Percentiles rank a stretch among this genome's conserved stretches.
These are phyloP conservation scores for Rhagonycha fulva DNA, from an alignment of 2,888 invertebrate genomes.

Conservation along the genomic window DNA sequence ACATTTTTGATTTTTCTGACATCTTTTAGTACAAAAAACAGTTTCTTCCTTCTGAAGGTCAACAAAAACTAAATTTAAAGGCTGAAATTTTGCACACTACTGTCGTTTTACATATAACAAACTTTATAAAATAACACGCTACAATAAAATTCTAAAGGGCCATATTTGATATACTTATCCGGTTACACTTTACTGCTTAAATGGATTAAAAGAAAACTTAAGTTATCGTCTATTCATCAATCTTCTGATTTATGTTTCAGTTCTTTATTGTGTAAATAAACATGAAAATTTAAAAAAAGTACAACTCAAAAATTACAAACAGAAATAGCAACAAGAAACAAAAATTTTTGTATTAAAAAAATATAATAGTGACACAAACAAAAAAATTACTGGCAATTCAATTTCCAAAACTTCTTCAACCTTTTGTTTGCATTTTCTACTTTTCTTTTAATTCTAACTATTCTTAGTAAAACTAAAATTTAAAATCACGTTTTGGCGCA, in stretches of 20 bases:
- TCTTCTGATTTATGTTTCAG: conserved; percentile 5
- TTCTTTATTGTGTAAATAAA: conserved; percentile 2
- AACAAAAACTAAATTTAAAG: too few relatives aligned
- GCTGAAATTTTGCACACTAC: too few relatives aligned
- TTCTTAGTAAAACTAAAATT: neutral
- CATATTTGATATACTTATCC: too few relatives aligned
- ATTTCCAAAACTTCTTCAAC: neutral
- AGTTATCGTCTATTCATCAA: neutral
- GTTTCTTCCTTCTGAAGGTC: too few relatives aligned
- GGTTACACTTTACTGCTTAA: too few relatives aligned
- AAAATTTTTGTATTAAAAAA: neutral
- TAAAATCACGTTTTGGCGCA: neutral
- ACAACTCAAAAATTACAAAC: neutral
- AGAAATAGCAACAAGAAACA: neutral
- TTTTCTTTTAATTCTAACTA: neutral
- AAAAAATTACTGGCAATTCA: neutral
- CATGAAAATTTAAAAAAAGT: conserved; percentile 1
- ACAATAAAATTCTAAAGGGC: too few relatives aligned
- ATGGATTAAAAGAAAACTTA: neutral
- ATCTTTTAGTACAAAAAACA: too few relatives aligned
- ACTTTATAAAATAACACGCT: too few relatives aligned
- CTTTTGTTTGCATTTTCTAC: neutral
- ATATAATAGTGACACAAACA: neutral
- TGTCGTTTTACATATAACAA: too few relatives aligned
- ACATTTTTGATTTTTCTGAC: too few relatives aligned